These are phyloP conservation scores for Myiopsitta monachus DNA, from an alignment of 2,113 vertebrate species.

Conservation along the genomic window DNA sequence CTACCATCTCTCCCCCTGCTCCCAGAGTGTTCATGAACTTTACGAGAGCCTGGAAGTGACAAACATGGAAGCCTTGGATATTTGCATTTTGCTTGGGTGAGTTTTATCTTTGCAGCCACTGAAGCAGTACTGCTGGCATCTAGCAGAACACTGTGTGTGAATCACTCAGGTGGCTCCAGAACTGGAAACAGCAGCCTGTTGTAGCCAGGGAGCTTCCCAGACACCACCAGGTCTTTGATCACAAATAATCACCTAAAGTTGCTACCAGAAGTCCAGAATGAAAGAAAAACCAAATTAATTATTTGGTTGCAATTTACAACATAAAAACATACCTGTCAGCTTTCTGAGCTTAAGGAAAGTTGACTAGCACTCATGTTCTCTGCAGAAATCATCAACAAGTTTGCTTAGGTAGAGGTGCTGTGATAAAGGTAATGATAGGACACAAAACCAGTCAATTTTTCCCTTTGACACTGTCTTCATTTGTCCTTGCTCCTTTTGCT, in stretches of 20 bases:
- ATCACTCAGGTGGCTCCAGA: neutral
- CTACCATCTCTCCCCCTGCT: neutral
- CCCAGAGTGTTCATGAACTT: neutral
- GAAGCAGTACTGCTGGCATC: neutral
- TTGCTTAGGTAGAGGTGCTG: neutral
- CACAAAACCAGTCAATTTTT: neutral
- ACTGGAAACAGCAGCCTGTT: neutral
- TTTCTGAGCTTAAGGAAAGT: neutral
- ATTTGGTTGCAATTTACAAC: neutral
- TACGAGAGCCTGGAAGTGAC: neutral
- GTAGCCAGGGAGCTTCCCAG: neutral
- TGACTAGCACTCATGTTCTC: neutral
- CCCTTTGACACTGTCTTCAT: neutral
- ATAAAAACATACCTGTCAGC: neutral
- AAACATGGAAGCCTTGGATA: neutral
- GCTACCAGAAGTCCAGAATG: neutral
- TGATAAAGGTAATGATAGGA: neutral
- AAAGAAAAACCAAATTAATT: neutral
- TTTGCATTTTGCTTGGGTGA: neutral
- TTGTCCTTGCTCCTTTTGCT: constrained; percentile 9
- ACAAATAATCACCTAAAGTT: neutral
- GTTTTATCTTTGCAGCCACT: neutral
- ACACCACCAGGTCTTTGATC: neutral
- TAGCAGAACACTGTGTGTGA: neutral
- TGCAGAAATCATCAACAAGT: neutral